Evolutionary conservation across 2,888 invertebrate genomes (phyloP).

Genomic region (Tetanocera ferruginea): DNA sequence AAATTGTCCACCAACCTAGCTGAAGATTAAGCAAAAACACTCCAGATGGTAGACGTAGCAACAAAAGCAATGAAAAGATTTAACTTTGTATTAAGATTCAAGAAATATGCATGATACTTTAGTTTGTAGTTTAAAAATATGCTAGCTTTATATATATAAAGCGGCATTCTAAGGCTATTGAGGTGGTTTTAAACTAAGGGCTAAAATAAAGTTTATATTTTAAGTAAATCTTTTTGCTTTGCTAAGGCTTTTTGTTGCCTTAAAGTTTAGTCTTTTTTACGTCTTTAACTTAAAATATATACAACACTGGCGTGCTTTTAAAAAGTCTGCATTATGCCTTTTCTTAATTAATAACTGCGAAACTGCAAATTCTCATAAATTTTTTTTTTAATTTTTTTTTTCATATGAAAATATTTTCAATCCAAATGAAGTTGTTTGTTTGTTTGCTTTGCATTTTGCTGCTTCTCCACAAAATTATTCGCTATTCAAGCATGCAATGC

Average conservation of each 20-base stretch:
- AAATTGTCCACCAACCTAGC: background rate
- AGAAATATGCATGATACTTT: background rate
- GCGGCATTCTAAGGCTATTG: too few relatives aligned
- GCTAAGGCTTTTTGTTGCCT: too few relatives aligned
- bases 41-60: background rate
- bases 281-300: too few relatives aligned
- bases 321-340: background rate
- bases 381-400: too few relatives aligned
- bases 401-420: background rate
- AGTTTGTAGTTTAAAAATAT: background rate
- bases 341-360: background rate
- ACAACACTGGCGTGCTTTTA: too few relatives aligned
- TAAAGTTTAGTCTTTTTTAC: too few relatives aligned
- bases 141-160: too few relatives aligned
- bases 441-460: background rate
- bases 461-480: slow-evolving; percentile 13
- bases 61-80: background rate
- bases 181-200: too few relatives aligned
- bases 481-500: slow-evolving; percentile 13
- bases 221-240: too few relatives aligned
- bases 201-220: too few relatives aligned
- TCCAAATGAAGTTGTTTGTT: background rate
- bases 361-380: background rate
- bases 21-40: background rate
- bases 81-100: background rate